Conservation (phyloP, 37 sponge, comb jelly and placozoan species). For the Ianthella basta region DNA sequence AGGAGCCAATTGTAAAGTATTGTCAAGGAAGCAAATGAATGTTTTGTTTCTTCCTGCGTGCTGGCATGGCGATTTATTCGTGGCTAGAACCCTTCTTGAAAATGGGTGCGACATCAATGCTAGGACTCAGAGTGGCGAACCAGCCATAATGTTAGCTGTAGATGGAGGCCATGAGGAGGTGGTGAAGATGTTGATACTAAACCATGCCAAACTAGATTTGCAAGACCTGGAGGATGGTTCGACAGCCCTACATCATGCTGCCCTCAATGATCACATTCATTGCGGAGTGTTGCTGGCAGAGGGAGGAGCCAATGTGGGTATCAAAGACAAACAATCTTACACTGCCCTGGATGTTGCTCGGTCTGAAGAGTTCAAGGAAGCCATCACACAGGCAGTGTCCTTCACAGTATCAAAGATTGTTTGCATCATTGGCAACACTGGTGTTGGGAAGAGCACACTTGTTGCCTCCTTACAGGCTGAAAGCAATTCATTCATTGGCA, state of each 20-base stretch:
- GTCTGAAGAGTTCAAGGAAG: neutral
- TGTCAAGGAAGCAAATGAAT: neutral
- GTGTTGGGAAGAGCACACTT: constrained; percentile 1
- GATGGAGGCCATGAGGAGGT: constrained; percentile 8
- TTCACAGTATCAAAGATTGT: neutral
- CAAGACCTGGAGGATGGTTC: constrained; percentile 27
- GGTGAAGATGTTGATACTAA: constrained; percentile 17
- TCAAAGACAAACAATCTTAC: constrained; percentile 33
- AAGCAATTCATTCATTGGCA: neutral
- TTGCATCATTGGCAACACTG: neutral
- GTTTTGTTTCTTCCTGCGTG: neutral
- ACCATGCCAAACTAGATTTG: constrained; percentile 26
- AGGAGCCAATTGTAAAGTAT: neutral
- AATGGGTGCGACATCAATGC: constrained; percentile 51
- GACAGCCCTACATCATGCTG: constrained; percentile 42
- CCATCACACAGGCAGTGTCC: neutral
- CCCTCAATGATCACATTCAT: neutral
- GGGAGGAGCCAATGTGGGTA: constrained; percentile 28
- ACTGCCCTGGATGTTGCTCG: constrained; percentile 44
- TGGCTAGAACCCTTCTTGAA: neutral
- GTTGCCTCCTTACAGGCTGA: neutral
- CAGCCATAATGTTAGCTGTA: constrained; percentile 43
- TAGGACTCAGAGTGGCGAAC: constrained; percentile 6
- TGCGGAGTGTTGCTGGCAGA: neutral
- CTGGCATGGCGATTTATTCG: neutral